Base-by-base conservation (phyloP, 1,140 invertebrate genomes). In the Temnothorax nylanderi region DNA sequence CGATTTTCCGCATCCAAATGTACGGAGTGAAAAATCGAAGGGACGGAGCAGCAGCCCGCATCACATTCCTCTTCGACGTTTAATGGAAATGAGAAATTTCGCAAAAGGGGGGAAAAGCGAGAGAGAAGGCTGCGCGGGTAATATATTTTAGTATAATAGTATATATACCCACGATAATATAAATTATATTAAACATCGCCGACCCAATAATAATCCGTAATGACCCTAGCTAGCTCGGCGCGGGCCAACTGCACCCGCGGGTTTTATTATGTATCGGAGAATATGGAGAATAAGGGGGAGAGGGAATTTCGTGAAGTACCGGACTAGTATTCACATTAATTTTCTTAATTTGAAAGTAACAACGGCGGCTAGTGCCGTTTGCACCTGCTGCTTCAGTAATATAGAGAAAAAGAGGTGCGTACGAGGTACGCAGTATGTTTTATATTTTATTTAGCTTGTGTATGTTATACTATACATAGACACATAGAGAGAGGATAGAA, bases 341-440 rank as follows among this genome's bases (percentile, higher is more conserved):
- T 88, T 88, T 87, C 87, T 90, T 90, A 88, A 90, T 90, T 90
- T 82, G 89, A 90, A 90, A 90, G 64, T 90, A 90, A 90, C 89
- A 90, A 87, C 86, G 81, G 69, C 67, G 72, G 67, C 81, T 69
- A 76, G 69, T 67, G 81, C 77, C 64, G 82, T 88, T 89, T 81
- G 74, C 91, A 92, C 90, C 91, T 92, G 91, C 84, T 91, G 71
- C 87, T 86, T 86, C 51, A 7, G 60, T 56, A 32, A 74, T 47
- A 37, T 44, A 62, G 56, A 87, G 41, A 62, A 64, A 72, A 65
- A 82, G 8, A 47, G 49, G 47, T 54, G 21, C 44, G 21, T 44
- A 18, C 21, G 44, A 51, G 47, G 41, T 72, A 89, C 78, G 54
- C 86, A 26, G 65, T 56, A 34, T n/a, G 21, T 81, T 56, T n/a